Percentiles rank a stretch among this genome's conserved stretches.
phyloP scores from a whole-genome alignment of 2,797 vertebrate species.

The Kryptolebias ocellatus region DNA sequence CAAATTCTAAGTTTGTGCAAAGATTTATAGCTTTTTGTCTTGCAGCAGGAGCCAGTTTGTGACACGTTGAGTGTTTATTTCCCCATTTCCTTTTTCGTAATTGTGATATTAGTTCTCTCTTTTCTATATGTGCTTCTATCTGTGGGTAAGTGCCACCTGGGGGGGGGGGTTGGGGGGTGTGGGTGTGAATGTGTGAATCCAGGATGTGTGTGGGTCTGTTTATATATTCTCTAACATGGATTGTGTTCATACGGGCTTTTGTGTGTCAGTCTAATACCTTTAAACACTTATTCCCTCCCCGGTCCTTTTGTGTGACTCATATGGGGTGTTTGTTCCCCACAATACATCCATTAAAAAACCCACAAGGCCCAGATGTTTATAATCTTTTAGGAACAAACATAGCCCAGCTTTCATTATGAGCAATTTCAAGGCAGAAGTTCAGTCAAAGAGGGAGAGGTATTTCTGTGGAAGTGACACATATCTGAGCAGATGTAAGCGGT shows the following conservation, averaged over 20 bases:
- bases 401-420: neutral
- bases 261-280: neutral
- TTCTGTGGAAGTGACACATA: slow-evolving; percentile 35
- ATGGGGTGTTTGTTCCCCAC: neutral
- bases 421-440: neutral
- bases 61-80: neutral
- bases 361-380: neutral
- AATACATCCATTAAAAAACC: too few species aligned
- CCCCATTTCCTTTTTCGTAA: too few species aligned
- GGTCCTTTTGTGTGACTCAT: neutral
- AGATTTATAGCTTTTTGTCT: too few species aligned
- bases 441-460: neutral
- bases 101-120: neutral
- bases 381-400: neutral
- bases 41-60: neutral
- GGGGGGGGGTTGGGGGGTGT: slow-evolving; percentile 34
- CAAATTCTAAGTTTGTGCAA: neutral
- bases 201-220: slow-evolving; percentile 23
- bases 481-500: slow-evolving; percentile 49
- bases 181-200: slow-evolving; percentile 35
- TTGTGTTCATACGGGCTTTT: neutral
- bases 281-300: neutral
- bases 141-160: slow-evolving; percentile 2
- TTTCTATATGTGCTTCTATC: neutral
- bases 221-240: slow-evolving; percentile 12